A percentile compares a stretch with the other conserved stretches of the same genome.
Evolutionary conservation across 2,113 vertebrate species (phyloP).

Genomic region (Ploceus nigricollis): DNA sequence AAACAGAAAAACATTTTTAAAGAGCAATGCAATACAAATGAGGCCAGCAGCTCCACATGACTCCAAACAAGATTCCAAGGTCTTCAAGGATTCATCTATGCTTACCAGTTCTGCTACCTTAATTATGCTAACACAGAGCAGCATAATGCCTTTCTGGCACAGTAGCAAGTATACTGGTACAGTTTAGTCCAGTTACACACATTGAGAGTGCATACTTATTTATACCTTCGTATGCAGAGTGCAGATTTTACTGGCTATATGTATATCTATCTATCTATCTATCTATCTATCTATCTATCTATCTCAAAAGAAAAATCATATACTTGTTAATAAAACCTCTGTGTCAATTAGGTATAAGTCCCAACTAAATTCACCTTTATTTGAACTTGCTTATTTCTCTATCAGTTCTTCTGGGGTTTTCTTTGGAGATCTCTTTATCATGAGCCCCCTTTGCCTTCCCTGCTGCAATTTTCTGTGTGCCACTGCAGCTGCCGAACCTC

Average conservation of each 20-base stretch:
- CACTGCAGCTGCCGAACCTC: not conserved
- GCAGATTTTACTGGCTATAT: not conserved
- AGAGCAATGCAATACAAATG: not conserved
- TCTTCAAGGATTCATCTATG: not conserved
- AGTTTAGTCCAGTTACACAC: not conserved
- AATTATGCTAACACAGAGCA: not conserved
- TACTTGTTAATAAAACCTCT: not conserved
- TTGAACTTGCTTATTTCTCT: not conserved
- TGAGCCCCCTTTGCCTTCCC: fast-evolving
- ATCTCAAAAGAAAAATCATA: not conserved
- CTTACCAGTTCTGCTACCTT: slow-evolving; percentile 24
- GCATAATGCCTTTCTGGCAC: not conserved
- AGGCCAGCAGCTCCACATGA: not conserved
- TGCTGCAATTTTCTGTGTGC: not conserved
- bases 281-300: not conserved
- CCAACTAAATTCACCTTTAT: not conserved
- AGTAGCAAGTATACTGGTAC: not conserved
- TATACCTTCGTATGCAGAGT: not conserved
- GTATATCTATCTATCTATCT: not conserved
- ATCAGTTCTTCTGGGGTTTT: not conserved
- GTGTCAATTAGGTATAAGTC: not conserved
- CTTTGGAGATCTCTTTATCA: not conserved
- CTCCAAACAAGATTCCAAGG: not conserved
- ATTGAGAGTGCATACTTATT: not conserved
- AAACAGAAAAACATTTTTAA: not conserved